Base-by-base conservation (phyloP, 1,140 invertebrate genomes). In the Ladona fulva region DNA sequence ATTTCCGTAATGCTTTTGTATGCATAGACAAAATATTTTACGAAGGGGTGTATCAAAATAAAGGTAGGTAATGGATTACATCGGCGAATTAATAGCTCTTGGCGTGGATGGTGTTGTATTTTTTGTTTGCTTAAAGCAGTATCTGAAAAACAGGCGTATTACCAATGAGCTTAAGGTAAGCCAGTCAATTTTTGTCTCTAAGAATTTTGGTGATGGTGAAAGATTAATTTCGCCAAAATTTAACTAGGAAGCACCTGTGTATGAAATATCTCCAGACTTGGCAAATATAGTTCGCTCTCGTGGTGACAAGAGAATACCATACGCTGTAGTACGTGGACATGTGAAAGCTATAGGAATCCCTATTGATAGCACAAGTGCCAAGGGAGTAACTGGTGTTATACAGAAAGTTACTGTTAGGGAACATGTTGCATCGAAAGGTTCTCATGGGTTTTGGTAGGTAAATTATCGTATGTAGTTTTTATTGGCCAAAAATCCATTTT, bases 321-420 rank as follows among this genome's bases (percentile, higher is more conserved):
- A 66, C n/a, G 74, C 74, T 19, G 90, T 92, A 12, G 86, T 94
- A 42, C 85, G 91, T 74, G 93, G 93, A 7, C 86, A 89, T 12
- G 91, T 94, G 0, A 91, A 90, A 82, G 90, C 93, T 0, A 84
- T 94, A 19, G 91, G 91, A 24, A 89, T 89, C 80, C 90, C 92
- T 1, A 88, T 94, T 74, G 87, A 86, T 24, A 93, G 92, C 82
- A 87, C 89, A 77, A 89, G 92, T 82, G 90, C 91, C 82, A 88
- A 88, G 74, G 86, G 88, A 77, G 87, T 93, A 0, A 89, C 89
- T 77, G 93, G 92, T 77, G 92, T 94, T 0, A 84, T 94, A 74
- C 92, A 94, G 81, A 88, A 86, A 81, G 84, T 92, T 78, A 89
- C 87, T 81, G 89, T 92, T 78, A 92, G 92, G 83, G 92, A 94